Base-by-base conservation (phyloP, 2,797 vertebrate genomes). In the Linurgus olivaceus region DNA sequence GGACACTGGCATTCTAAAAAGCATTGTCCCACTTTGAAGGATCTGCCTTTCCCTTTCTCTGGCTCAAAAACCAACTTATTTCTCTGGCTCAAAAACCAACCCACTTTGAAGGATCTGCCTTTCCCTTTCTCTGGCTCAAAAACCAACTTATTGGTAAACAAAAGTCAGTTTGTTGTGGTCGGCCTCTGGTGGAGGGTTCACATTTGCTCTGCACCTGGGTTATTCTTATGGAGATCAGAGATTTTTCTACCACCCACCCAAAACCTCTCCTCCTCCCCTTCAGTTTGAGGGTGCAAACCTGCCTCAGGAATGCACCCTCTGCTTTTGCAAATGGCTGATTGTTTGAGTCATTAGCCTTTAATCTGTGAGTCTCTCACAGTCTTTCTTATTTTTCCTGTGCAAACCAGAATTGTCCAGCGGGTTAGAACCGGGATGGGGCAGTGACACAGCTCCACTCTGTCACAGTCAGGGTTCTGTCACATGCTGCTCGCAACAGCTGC, bases 31-130 rank as follows among this genome's bases (percentile, higher is more conserved):
- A 7, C 24, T 42, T 57, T 0, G 0, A 28, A 44, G 11, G 11
- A 29, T 50, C 28, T 50, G 24, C 8, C 16, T 42, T 68, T 68
- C 15, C 13, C 21, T 28, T 75, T n/a, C 13, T 29, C 24, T 44
- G 48, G 3, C n/a, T 62, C 70, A 55, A 50, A 62, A 55, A 0
- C 1, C 28, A 62, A 4, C 18, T 17, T 35, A 11, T 4, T 52
- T n/a, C 13, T 29, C 24, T 44, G 48, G 3, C n/a, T 62, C 70
- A 55, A 50, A 62, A 55, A 0, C n/a, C n/a, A n/a, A n/a, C n/a
- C n/a, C n/a, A n/a, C n/a, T 42, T 57, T 0, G 0, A 28, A 50
- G 11, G 11, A 29, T 50, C 28, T 50, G 24, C 8, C 16, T 42
- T 68, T 68, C 14, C 13, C 21, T 28, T 75, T n/a, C 13, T 29